phyloP scores from a whole-genome alignment of 2,888 invertebrate genomes.

The Polydesmus complanatus region DNA sequence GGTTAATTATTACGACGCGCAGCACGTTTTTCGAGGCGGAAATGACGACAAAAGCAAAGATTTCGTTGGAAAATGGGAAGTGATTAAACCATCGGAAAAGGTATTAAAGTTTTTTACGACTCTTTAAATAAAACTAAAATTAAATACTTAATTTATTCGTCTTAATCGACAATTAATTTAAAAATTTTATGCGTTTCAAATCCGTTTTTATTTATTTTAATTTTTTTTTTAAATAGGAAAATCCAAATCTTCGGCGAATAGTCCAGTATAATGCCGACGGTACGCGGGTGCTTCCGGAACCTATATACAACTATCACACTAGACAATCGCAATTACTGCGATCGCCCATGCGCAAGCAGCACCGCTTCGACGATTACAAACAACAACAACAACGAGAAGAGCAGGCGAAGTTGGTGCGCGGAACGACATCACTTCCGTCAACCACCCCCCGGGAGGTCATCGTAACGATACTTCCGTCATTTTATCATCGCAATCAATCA shows the following conservation, averaged over 20 bases:
- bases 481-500: no score
- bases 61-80: not conserved
- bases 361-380: not conserved
- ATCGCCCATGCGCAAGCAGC: not conserved
- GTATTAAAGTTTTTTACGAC: not conserved
- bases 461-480: no score
- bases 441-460: not conserved
- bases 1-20: not conserved
- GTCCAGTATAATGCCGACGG: conserved; percentile 1
- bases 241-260: not conserved
- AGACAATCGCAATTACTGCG: not conserved
- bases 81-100: not conserved
- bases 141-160: no score
- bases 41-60: not conserved
- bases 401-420: not conserved
- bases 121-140: not conserved
- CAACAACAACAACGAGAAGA: not conserved
- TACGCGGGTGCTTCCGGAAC: conserved; percentile 2
- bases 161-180: no score
- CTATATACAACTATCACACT: not conserved
- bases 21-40: not conserved
- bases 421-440: not conserved
- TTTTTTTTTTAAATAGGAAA: not conserved
- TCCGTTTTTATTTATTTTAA: not conserved
- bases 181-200: not conserved